These are phyloP conservation scores for Phalangium opilio DNA, from an alignment of 2,888 invertebrate species.

Conservation along the genomic window DNA sequence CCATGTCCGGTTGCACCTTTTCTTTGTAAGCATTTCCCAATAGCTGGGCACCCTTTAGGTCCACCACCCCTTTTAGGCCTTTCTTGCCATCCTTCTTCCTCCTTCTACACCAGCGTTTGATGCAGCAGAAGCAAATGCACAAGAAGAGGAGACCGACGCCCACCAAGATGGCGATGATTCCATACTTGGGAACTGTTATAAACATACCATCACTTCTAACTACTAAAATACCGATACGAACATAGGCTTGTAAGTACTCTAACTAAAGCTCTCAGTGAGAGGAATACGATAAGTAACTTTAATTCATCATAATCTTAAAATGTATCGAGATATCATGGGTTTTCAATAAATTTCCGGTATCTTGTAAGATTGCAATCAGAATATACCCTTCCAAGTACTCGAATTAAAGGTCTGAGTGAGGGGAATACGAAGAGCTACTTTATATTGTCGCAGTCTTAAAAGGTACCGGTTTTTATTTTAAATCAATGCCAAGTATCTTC, in stretches of 20 bases:
- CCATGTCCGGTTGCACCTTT: slow-evolving; percentile 40
- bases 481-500: too few species aligned
- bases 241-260: not conserved
- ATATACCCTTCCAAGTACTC: too few species aligned
- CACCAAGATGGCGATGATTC: slow-evolving; percentile 8
- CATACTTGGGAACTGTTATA: slow-evolving; percentile 12
- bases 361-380: too few species aligned
- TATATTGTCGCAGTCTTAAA: too few species aligned
- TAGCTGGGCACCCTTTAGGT: slow-evolving; percentile 43
- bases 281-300: too few species aligned
- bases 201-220: not conserved
- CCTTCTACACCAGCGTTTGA: slow-evolving; percentile 19
- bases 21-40: slow-evolving; percentile 94
- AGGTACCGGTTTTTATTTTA: too few species aligned
- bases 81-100: slow-evolving; percentile 19
- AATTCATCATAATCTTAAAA: too few species aligned
- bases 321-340: too few species aligned
- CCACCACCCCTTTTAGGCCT: slow-evolving; percentile 18
- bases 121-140: slow-evolving; percentile 15
- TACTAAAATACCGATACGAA: too few species aligned
- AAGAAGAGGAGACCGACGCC: not conserved
- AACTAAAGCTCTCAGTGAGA: not conserved
- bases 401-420: too few species aligned
- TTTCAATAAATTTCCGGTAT: too few species aligned
- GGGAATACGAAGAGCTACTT: too few species aligned